Conservation (phyloP, 2,113 vertebrate genomes). For the Shinisaurus crocodilurus region DNA sequence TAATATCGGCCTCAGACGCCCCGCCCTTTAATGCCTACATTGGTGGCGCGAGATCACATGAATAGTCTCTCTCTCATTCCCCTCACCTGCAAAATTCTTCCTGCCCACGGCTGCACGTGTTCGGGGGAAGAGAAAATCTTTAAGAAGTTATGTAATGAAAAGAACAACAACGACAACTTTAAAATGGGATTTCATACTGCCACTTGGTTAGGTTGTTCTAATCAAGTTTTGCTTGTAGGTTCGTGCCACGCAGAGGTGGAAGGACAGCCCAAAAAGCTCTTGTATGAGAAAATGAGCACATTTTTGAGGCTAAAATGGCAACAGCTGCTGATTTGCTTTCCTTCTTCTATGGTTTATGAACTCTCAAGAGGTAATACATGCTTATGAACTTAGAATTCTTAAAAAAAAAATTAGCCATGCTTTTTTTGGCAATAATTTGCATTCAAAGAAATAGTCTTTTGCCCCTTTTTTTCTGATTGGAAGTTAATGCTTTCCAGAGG, state of each 20-base stretch:
- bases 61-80: too few relatives aligned
- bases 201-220: background rate
- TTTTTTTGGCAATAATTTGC: conserved; percentile 14
- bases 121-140: too few relatives aligned
- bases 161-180: too few relatives aligned
- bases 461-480: conserved; percentile 45
- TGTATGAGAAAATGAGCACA: background rate
- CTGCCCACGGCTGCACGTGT: too few relatives aligned
- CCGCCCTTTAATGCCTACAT: too few relatives aligned
- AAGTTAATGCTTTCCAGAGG: conserved; percentile 73
- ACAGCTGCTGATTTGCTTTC: background rate
- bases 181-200: too few relatives aligned
- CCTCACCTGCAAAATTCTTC: too few relatives aligned
- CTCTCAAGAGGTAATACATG: background rate
- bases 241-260: background rate
- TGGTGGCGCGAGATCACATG: too few relatives aligned
- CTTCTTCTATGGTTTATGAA: background rate
- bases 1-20: too few relatives aligned
- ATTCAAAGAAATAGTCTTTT: conserved; percentile 8
- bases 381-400: background rate
- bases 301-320: background rate
- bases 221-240: background rate
- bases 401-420: background rate
- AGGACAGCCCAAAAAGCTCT: background rate
- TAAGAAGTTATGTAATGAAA: background rate